phyloP scores from a whole-genome alignment of 1,140 invertebrate species.

The Teleogryllus occipitalis region DNA sequence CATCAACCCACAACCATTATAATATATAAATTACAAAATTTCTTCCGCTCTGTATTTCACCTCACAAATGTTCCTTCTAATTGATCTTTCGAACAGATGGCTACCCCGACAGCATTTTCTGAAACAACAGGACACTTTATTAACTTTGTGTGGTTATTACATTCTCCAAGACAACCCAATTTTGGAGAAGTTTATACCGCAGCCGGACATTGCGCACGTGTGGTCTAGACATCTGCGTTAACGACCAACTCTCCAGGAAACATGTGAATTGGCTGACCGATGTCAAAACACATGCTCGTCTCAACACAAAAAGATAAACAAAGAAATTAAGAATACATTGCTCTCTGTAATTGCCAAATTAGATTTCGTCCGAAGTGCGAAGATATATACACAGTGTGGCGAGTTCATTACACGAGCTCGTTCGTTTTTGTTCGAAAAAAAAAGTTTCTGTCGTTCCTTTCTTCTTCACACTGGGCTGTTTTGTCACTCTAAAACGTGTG shows the following conservation, averaged over 20 bases:
- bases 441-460: neutral
- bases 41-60: no score
- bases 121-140: no score
- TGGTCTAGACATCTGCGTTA: no score
- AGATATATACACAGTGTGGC: neutral
- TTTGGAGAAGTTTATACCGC: no score
- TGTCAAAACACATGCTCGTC: neutral
- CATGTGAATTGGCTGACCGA: neutral
- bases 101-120: no score
- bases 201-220: no score
- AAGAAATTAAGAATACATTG: neutral
- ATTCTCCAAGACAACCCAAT: no score
- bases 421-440: neutral
- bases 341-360: neutral
- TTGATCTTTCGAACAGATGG: no score
- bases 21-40: no score
- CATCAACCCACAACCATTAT: no score
- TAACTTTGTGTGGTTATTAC: no score
- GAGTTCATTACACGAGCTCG: neutral
- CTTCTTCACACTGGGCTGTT: neutral
- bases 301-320: neutral
- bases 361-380: neutral
- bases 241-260: neutral
- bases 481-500: neutral
- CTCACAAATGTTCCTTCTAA: no score